phyloP scores from a whole-genome alignment of 2,113 vertebrate species.

The Callipepla californica region DNA sequence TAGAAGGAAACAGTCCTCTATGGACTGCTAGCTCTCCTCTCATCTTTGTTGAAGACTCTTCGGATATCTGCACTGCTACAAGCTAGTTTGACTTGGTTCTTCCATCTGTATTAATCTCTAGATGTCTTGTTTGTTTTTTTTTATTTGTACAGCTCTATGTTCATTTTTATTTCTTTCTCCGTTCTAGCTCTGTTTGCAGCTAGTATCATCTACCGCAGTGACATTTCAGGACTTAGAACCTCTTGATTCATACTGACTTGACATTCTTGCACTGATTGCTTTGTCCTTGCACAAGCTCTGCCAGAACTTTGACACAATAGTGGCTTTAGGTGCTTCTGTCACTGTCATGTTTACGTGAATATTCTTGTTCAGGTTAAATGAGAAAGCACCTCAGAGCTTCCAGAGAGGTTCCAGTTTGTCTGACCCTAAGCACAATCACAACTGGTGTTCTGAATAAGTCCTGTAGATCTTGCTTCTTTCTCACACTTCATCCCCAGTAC shows the following conservation, averaged over 20 bases:
- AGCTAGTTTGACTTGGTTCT: not conserved
- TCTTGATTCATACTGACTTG: not conserved
- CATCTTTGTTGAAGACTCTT: not conserved
- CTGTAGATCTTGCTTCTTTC: not conserved
- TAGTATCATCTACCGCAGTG: not conserved
- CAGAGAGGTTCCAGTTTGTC: not conserved
- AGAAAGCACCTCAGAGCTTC: not conserved
- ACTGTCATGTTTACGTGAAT: not conserved
- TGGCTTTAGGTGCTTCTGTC: not conserved
- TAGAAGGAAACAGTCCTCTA: fast-evolving
- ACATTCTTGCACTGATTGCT: not conserved
- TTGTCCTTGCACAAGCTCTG: not conserved
- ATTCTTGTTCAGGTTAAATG: not conserved
- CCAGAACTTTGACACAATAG: not conserved
- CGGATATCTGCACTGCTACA: not conserved
- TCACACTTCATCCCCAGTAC: not conserved
- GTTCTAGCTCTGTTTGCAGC: not conserved
- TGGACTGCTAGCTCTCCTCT: not conserved
- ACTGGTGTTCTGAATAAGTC: not conserved
- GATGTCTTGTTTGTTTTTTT: not conserved
- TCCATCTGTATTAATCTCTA: not conserved
- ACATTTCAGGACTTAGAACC: not conserved
- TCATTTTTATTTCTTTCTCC: not conserved
- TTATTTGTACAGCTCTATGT: not conserved
- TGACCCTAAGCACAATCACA: not conserved